Percentiles rank a stretch among this genome's conserved stretches.
Evolutionary conservation across 1,140 invertebrate genomes (phyloP).

Genomic region (Laupala kohalensis): DNA sequence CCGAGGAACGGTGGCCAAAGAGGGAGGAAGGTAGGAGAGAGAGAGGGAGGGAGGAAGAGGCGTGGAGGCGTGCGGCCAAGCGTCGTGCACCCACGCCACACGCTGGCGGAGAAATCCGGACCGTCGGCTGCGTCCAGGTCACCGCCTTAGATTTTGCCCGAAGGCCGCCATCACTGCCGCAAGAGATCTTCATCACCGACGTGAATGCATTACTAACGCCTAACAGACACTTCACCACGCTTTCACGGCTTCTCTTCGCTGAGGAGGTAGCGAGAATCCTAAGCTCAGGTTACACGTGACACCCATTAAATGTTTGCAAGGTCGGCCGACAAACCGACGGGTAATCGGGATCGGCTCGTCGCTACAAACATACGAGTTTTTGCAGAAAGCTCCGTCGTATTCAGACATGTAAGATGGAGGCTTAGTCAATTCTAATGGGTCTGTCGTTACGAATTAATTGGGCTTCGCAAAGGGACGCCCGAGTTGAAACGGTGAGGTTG

Average conservation of each 20-base stretch:
- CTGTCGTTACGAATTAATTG: background rate
- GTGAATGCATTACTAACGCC: background rate
- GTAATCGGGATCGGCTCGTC: background rate
- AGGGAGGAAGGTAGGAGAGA: no score
- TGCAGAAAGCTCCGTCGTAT: no score
- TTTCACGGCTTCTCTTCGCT: background rate
- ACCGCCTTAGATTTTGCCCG: background rate
- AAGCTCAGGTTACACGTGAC: no score
- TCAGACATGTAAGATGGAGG: background rate
- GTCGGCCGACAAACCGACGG: background rate
- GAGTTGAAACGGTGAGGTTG: background rate
- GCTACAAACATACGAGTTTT: background rate
- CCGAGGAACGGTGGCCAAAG: no score
- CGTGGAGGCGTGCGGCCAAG: background rate
- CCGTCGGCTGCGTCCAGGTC: background rate
- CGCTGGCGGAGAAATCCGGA: background rate
- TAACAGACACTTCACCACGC: background rate
- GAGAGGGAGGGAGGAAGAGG: background rate
- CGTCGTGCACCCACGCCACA: no score
- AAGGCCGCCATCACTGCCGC: background rate
- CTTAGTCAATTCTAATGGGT: background rate
- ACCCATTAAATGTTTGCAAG: background rate
- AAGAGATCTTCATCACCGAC: background rate
- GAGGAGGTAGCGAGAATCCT: no score
- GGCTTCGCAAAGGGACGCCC: no score